These are phyloP conservation scores for Pyrgilauda ruficollis DNA, from an alignment of 2,113 vertebrate species.

Conservation along the genomic window DNA sequence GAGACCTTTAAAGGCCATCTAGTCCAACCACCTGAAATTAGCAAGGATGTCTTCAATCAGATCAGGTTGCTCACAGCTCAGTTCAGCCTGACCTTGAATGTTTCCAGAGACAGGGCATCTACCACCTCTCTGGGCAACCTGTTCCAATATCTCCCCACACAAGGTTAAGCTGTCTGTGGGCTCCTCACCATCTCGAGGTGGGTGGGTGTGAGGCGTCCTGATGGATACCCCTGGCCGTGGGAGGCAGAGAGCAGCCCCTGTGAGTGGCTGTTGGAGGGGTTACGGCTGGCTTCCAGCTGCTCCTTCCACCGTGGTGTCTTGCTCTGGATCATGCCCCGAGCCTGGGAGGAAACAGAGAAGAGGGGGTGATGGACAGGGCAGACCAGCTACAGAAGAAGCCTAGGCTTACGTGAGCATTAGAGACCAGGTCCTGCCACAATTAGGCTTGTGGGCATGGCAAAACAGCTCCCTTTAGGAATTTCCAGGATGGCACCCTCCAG, in stretches of 20 bases:
- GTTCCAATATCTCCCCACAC: neutral
- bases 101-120: neutral
- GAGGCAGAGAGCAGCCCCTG: conserved; percentile 40
- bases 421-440: neutral
- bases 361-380: neutral
- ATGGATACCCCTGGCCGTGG: conserved; percentile 61
- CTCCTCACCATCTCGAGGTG: conserved; percentile 74
- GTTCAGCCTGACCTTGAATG: neutral
- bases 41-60: neutral
- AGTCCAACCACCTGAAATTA: neutral
- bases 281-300: conserved; percentile 74
- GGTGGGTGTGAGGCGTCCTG: conserved; percentile 61
- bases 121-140: neutral
- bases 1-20: neutral
- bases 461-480: neutral
- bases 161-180: neutral
- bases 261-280: conserved; percentile 58
- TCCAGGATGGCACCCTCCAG: neutral
- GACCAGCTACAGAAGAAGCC: neutral
- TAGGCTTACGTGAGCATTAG: rapidly evolving
- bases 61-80: neutral
- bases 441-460: neutral
- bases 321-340: conserved; percentile 69
- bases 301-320: conserved; percentile 75
- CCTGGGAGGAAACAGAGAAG: conserved; percentile 45